phyloP scores from a whole-genome alignment of 2,113 vertebrate genomes.

The Psettodes erumei region DNA sequence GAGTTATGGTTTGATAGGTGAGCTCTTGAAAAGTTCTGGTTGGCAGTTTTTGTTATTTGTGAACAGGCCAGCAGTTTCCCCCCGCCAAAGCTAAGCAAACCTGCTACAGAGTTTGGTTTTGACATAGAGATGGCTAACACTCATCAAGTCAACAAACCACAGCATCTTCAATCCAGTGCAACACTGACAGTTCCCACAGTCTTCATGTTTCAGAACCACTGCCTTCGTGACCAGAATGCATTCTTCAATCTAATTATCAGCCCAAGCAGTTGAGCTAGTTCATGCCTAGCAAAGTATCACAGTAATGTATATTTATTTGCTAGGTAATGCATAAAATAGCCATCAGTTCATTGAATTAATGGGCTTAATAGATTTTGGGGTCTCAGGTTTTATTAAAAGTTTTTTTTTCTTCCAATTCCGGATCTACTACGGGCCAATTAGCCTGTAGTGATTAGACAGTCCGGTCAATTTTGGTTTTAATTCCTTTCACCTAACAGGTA shows the following conservation, averaged over 20 bases:
- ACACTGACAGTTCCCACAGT: background rate
- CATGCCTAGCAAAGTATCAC: constrained; percentile 10
- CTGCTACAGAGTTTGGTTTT: background rate
- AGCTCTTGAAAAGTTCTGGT: no score
- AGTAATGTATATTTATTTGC: constrained; percentile 23
- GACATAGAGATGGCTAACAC: background rate
- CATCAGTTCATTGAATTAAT: background rate
- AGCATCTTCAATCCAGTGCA: background rate
- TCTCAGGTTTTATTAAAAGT: constrained; percentile 16
- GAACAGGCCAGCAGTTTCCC: background rate
- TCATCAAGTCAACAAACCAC: background rate
- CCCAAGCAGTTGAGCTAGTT: background rate
- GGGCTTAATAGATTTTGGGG: background rate
- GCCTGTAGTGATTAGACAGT: constrained; percentile 16
- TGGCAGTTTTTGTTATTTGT: background rate
- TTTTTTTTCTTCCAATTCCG: background rate
- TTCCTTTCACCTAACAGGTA: constrained; percentile 25
- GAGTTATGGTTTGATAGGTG: no score
- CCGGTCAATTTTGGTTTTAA: constrained; percentile 9
- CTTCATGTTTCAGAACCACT: background rate
- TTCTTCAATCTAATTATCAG: constrained; percentile 14
- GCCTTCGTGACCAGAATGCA: background rate
- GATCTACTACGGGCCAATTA: constrained; percentile 28
- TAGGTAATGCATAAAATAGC: constrained; percentile 19
- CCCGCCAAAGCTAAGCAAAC: background rate